Percentiles rank a stretch among this genome's conserved stretches.
Conservation (phyloP, 2,797 vertebrate species). For the Microctenopoma steveboyesi region DNA sequence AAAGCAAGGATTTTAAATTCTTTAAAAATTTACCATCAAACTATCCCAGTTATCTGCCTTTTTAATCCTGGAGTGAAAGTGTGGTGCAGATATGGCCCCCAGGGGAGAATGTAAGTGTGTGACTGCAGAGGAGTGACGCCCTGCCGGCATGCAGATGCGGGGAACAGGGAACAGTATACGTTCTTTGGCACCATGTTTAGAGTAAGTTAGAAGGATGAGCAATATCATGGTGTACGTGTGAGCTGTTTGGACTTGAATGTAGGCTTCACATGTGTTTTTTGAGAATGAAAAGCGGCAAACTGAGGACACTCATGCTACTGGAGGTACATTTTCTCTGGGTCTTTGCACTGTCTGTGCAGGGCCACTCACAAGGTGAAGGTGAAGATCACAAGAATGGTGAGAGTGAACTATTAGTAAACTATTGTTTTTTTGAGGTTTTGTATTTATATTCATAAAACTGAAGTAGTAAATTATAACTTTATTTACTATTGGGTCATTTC, state of each 20-base stretch:
- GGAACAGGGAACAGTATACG: conserved; percentile 4
- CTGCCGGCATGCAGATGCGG: conserved; percentile 81
- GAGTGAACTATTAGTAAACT: too few species aligned
- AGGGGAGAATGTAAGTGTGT: conserved; percentile 44
- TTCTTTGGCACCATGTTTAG: conserved; percentile 12
- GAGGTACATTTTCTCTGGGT: conserved; percentile 64
- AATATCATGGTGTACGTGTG: conserved; percentile 6
- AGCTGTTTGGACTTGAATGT: conserved; percentile 17
- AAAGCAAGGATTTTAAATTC: conserved; percentile 6
- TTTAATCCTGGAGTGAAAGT: conserved; percentile 46
- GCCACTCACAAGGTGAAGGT: conserved; percentile 13
- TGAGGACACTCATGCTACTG: conserved; percentile 58
- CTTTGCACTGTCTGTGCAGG: conserved; percentile 50
- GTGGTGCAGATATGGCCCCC: conserved; percentile 26
- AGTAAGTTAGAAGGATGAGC: conserved; percentile 1
- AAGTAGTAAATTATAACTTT: too few species aligned
- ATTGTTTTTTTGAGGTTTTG: too few species aligned
- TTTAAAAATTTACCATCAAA: conserved; percentile 7
- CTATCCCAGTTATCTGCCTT: background rate
- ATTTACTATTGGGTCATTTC: background rate
- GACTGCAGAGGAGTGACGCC: conserved; percentile 68
- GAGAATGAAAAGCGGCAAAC: conserved; percentile 71
- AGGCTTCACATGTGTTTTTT: background rate
- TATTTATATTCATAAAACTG: too few species aligned
- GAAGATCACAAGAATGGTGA: conserved; percentile 69